Evolutionary conservation across 2,888 invertebrate species (phyloP).

Genomic region (Allacma fusca): DNA sequence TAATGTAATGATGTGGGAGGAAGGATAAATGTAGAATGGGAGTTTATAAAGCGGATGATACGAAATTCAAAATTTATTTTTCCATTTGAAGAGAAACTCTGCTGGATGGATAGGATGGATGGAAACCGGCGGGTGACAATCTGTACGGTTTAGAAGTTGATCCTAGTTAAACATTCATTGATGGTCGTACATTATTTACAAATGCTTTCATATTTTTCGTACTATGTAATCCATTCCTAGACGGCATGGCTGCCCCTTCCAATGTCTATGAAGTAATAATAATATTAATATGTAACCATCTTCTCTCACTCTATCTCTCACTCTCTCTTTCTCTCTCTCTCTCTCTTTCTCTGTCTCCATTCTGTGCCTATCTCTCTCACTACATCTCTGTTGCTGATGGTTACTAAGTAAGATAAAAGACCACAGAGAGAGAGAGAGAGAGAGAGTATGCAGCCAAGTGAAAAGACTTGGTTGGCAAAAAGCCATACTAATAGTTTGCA

Average conservation of each 20-base stretch:
- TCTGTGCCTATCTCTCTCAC: no score
- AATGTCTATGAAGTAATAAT: not conserved
- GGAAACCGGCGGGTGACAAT: not conserved
- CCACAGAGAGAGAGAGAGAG: no score
- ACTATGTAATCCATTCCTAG: not conserved
- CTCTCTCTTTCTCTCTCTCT: no score
- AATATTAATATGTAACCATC: no score
- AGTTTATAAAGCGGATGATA: not conserved
- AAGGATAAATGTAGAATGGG: not conserved
- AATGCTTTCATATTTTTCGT: not conserved
- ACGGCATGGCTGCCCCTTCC: not conserved
- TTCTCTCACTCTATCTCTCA: no score
- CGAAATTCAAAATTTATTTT: constrained; percentile 23
- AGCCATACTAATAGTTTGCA: constrained; percentile 3
- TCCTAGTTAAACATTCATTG: constrained; percentile 21
- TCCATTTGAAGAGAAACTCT: not conserved
- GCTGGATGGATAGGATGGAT: not conserved
- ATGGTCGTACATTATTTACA: not conserved
- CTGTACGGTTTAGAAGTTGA: not conserved
- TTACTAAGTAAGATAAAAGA: no score
- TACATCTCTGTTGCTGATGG: no score
- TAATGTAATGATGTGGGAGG: not conserved
- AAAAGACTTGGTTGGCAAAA: not conserved
- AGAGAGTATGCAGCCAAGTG: not conserved
- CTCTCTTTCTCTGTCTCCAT: no score